Percentiles rank a stretch among this genome's conserved stretches.
Evolutionary conservation across 2,797 vertebrate genomes (phyloP).

Genomic region (Rhinoraja longicauda): DNA sequence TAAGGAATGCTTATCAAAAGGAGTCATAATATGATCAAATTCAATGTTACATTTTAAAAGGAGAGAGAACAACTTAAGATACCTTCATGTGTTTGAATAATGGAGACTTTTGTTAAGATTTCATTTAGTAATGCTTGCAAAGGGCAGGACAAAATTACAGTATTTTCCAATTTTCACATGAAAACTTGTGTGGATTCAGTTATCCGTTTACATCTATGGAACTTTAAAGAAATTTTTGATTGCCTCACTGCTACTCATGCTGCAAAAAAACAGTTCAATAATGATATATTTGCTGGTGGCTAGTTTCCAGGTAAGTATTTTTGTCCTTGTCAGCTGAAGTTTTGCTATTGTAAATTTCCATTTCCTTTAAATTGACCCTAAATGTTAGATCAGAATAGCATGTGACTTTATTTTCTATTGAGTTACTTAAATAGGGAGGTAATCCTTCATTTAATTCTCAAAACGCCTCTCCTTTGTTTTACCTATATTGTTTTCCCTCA

Average conservation of each 20-base stretch:
- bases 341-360: neutral
- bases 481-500: slow-evolving; percentile 35
- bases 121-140: neutral
- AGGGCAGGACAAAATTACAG: neutral
- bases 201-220: neutral
- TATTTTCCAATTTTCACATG: neutral
- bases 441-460: neutral
- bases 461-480: neutral
- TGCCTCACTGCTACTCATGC: neutral
- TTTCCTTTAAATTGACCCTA: neutral
- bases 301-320: neutral
- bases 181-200: neutral
- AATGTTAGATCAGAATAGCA: neutral
- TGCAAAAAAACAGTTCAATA: neutral
- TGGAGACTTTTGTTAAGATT: neutral
- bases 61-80: neutral
- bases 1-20: neutral
- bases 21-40: neutral
- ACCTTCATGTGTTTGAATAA: neutral
- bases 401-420: neutral
- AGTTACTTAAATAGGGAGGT: neutral
- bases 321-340: neutral
- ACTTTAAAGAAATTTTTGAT: neutral
- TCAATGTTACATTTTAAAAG: neutral
- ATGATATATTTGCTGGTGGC: neutral